A percentile compares a stretch with the other conserved stretches of the same genome.
Evolutionary conservation across 2,797 vertebrate species (phyloP).

Genomic region (Sorex maritimensis): DNA sequence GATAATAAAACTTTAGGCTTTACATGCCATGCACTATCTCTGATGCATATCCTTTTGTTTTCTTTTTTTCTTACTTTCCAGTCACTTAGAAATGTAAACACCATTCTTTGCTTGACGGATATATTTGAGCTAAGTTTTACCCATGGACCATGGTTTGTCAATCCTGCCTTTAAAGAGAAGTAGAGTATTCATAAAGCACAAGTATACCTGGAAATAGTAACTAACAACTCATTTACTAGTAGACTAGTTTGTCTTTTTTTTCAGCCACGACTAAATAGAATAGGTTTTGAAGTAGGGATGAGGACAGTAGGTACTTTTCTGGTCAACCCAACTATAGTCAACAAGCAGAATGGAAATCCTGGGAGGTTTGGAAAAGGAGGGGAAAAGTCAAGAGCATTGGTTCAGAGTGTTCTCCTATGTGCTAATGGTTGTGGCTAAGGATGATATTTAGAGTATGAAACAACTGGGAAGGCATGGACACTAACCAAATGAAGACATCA

Average conservation of each 20-base stretch:
- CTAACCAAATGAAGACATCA: background rate
- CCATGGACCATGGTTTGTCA: background rate
- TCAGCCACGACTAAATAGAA: background rate
- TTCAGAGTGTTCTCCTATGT: background rate
- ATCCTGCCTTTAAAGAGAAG: slow-evolving; percentile 51
- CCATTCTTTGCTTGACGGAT: slow-evolving; percentile 26
- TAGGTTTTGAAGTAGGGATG: slow-evolving; percentile 29
- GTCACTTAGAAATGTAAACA: slow-evolving; percentile 48
- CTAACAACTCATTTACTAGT: background rate
- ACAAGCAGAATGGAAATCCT: slow-evolving; percentile 1
- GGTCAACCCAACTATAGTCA: background rate
- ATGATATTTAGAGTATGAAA: background rate
- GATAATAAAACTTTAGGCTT: slow-evolving; percentile 37
- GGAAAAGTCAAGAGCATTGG: background rate
- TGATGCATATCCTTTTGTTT: background rate
- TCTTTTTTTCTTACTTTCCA: background rate
- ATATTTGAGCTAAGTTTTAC: background rate
- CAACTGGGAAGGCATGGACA: background rate
- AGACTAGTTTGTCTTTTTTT: slow-evolving; percentile 43
- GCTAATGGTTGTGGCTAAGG: background rate
- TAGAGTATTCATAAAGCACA: slow-evolving; percentile 37
- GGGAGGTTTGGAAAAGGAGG: background rate
- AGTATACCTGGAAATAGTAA: slow-evolving; percentile 20
- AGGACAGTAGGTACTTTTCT: background rate
- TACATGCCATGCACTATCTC: background rate